A percentile compares a stretch with the other conserved stretches of the same genome.
phyloP scores from a whole-genome alignment of 2,113 vertebrate genomes.

The Aegithalos caudatus region DNA sequence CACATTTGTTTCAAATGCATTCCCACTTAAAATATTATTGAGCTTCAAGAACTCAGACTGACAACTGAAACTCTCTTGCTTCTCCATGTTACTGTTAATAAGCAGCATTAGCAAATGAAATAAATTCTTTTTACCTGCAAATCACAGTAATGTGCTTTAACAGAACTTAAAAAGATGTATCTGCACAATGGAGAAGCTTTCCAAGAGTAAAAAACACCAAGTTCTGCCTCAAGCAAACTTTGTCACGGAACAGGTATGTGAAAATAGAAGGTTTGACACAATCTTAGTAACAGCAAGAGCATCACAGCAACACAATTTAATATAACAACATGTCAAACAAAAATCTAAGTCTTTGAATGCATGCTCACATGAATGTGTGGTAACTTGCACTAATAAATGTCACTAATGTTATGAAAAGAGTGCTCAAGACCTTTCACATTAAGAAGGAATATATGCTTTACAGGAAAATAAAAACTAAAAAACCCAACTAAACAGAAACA shows the following conservation, averaged over 20 bases:
- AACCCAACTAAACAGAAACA: neutral
- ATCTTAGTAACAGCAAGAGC: neutral
- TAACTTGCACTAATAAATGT: neutral
- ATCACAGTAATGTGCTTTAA: neutral
- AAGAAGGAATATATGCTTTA: neutral
- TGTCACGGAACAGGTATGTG: neutral
- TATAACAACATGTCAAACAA: neutral
- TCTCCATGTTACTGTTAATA: neutral
- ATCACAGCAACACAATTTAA: neutral
- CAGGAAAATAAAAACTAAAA: neutral
- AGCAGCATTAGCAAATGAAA: neutral
- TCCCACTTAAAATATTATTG: neutral
- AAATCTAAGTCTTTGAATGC: neutral
- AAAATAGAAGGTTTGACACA: neutral
- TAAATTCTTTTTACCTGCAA: neutral
- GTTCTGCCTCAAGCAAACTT: neutral
- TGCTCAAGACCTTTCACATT: neutral
- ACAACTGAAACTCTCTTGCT: neutral
- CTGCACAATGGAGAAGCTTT: neutral
- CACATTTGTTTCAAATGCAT: neutral
- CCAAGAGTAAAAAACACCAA: neutral
- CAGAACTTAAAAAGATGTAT: neutral
- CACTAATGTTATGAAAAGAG: neutral
- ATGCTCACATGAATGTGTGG: neutral
- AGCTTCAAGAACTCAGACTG: neutral